Evolutionary conservation across 2,888 invertebrate genomes (phyloP).

Genomic region (Lagria hirta): DNA sequence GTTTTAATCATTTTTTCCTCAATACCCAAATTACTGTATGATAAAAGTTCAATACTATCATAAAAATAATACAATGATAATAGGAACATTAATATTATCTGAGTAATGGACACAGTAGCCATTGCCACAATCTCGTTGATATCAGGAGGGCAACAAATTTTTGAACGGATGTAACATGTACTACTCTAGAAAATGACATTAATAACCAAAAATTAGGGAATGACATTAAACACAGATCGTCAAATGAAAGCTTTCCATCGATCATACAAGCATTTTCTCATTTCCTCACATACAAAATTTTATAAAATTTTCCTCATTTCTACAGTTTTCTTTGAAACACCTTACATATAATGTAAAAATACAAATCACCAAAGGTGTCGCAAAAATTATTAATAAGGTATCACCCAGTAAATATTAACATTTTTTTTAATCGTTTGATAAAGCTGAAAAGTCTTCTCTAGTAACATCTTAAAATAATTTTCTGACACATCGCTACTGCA

Average conservation of each 20-base stretch:
- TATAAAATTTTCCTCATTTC: slow-evolving; percentile 37
- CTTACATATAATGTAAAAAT: slow-evolving; percentile 47
- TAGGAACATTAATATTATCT: slow-evolving; percentile 35
- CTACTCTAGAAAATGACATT: slow-evolving; percentile 46
- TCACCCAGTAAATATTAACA: slow-evolving; percentile 29
- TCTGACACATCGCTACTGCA: slow-evolving; percentile 29
- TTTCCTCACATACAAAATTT: slow-evolving; percentile 25
- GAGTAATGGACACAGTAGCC: slow-evolving; percentile 30
- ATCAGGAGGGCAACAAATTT: slow-evolving; percentile 46
- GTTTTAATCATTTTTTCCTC: slow-evolving; percentile 23
- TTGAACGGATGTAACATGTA: slow-evolving; percentile 51
- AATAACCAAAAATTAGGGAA: slow-evolving; percentile 40
- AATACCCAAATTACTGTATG: slow-evolving; percentile 27
- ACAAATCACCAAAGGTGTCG: slow-evolving; percentile 47
- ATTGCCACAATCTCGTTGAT: slow-evolving; percentile 44
- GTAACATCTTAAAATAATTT: slow-evolving; percentile 29
- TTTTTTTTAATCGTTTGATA: slow-evolving; percentile 21
- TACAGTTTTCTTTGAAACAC: slow-evolving; percentile 31
- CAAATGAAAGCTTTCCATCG: slow-evolving; percentile 35
- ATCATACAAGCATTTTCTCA: slow-evolving; percentile 24
- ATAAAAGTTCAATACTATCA: slow-evolving; percentile 33
- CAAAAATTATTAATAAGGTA: slow-evolving; percentile 31
- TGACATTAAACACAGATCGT: slow-evolving; percentile 37
- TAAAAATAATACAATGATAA: slow-evolving; percentile 33
- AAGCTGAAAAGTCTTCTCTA: slow-evolving; percentile 21